Conservation (phyloP, 2,113 vertebrate species). For the Cinclus cinclus region DNA sequence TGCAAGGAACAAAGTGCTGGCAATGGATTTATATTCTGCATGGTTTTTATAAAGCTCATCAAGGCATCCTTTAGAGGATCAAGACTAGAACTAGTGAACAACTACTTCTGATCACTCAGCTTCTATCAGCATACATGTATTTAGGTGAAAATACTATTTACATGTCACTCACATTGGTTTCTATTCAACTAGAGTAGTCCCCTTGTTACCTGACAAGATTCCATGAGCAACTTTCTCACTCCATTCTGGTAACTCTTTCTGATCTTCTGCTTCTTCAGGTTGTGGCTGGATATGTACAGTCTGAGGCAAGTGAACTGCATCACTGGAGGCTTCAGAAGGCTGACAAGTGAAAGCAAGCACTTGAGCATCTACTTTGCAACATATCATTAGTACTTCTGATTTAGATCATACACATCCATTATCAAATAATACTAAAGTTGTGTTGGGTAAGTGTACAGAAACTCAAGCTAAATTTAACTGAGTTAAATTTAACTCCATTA, state of each 20-base stretch:
- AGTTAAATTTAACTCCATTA: background rate
- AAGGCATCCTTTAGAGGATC: background rate
- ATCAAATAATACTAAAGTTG: background rate
- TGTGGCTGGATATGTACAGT: conserved; percentile 80
- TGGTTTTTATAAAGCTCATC: background rate
- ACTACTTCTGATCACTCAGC: background rate
- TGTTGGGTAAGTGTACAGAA: background rate
- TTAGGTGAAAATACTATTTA: background rate
- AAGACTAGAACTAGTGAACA: background rate
- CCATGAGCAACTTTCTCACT: conserved; percentile 94
- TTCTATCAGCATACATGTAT: background rate
- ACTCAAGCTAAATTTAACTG: background rate
- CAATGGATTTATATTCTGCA: background rate
- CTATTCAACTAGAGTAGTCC: background rate
- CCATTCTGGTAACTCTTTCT: conserved; percentile 88
- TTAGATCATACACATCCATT: background rate
- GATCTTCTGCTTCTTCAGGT: conserved; percentile 66
- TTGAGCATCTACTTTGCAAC: background rate
- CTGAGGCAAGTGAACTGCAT: conserved; percentile 84
- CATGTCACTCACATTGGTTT: background rate
- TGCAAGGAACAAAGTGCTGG: background rate
- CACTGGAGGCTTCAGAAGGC: conserved; percentile 79
- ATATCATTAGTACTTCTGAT: background rate
- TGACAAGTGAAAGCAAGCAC: conserved; percentile 51
- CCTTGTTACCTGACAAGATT: conserved; percentile 87